A percentile compares a stretch with the other conserved stretches of the same genome.
phyloP scores from a whole-genome alignment of 1,140 invertebrate genomes.

The Neodiprion virginianus region DNA sequence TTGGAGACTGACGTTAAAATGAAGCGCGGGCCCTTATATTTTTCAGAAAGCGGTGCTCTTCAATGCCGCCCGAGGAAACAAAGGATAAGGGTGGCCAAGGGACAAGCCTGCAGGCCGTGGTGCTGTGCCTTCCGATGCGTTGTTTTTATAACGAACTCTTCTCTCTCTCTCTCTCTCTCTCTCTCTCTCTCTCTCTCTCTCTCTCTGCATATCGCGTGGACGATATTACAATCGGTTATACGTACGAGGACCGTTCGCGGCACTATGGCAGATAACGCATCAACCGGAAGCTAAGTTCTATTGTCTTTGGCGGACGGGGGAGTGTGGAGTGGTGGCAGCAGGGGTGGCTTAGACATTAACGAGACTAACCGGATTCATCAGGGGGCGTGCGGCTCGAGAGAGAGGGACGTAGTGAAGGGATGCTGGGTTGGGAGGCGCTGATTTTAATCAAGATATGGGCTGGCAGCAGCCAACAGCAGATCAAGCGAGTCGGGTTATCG shows the following conservation, averaged over 20 bases:
- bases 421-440: constrained; percentile 41
- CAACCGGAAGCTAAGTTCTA: constrained; percentile 16
- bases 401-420: constrained; percentile 32
- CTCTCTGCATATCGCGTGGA: not conserved
- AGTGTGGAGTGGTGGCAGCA: not conserved
- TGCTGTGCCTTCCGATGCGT: too few species aligned
- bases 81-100: too few species aligned
- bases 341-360: constrained; percentile 56
- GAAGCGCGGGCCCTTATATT: too few species aligned
- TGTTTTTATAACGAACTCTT: not conserved
- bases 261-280: constrained; percentile 4
- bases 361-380: constrained; percentile 60
- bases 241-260: not conserved
- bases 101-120: too few species aligned
- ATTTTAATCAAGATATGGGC: constrained; percentile 64
- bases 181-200: too few species aligned
- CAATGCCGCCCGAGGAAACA: too few species aligned
- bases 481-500: constrained; percentile 55
- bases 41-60: too few species aligned
- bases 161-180: not conserved
- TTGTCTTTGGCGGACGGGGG: constrained; percentile 23
- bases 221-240: not conserved
- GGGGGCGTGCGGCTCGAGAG: constrained; percentile 30
- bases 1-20: too few species aligned
- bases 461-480: constrained; percentile 54